Evolutionary conservation across 2,113 vertebrate genomes (phyloP).

Genomic region (Bos indicus): DNA sequence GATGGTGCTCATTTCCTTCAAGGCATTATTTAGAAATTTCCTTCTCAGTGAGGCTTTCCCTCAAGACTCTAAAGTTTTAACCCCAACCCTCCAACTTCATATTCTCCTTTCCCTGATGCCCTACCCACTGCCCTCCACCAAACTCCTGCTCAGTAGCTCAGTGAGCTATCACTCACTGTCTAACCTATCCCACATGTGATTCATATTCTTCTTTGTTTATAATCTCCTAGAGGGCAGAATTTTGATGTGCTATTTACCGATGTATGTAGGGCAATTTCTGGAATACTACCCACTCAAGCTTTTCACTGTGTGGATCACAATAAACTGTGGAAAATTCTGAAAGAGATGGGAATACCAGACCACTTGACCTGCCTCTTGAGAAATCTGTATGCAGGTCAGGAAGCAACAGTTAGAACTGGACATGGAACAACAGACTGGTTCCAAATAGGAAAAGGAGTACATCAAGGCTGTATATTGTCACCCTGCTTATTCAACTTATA

Average conservation of each 20-base stretch:
- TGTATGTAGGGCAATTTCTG: background rate
- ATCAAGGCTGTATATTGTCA: background rate
- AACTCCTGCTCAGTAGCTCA: background rate
- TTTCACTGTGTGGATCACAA: background rate
- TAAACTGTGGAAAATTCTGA: background rate
- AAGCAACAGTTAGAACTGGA: background rate
- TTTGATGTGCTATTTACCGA: background rate
- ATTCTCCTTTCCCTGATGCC: background rate
- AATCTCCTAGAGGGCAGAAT: background rate
- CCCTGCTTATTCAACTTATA: background rate
- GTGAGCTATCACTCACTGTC: background rate
- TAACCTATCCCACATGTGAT: background rate
- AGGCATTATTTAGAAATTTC: background rate
- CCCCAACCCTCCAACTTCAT: background rate
- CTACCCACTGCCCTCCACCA: rapidly evolving
- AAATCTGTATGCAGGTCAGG: background rate
- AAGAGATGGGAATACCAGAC: background rate
- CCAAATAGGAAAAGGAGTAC: too few species aligned
- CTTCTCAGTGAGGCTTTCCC: background rate
- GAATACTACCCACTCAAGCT: background rate
- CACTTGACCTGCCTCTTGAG: background rate
- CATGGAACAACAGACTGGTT: background rate
- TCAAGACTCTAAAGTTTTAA: background rate
- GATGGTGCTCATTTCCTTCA: background rate
- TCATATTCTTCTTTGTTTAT: background rate